These are phyloP conservation scores for Serilophus lunatus DNA, from an alignment of 2,113 vertebrate genomes.

Conservation along the genomic window DNA sequence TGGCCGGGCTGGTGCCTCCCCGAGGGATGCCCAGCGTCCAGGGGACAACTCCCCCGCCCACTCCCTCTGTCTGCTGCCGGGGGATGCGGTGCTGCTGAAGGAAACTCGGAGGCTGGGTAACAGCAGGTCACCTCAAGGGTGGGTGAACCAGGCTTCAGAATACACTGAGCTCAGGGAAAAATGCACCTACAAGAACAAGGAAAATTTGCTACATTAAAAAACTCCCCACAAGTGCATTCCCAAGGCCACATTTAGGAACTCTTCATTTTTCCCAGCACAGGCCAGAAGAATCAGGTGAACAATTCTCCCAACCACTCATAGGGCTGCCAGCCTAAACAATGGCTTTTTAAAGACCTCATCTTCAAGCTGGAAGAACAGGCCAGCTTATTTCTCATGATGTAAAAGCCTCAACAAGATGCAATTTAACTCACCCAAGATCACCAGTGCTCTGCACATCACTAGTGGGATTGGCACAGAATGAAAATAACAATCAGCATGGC, in stretches of 20 bases:
- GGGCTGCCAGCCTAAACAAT: background rate
- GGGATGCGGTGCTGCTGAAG: background rate
- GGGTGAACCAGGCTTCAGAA: background rate
- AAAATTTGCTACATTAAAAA: background rate
- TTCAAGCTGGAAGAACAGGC: background rate
- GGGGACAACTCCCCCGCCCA: background rate
- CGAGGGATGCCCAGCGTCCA: background rate
- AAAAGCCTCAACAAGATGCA: background rate
- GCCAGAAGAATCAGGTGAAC: background rate
- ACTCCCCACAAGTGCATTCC: background rate
- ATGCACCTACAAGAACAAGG: background rate
- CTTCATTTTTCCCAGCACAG: background rate
- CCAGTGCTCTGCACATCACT: background rate
- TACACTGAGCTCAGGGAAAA: background rate
- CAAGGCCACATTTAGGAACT: background rate
- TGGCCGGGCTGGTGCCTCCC: accelerated
- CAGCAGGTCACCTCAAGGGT: background rate
- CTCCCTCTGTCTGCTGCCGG: background rate
- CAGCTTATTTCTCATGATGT: background rate
- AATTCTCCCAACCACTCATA: background rate
- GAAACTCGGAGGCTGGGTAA: background rate
- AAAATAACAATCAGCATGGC: background rate
- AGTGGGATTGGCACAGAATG: background rate
- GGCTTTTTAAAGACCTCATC: background rate
- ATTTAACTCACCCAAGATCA: background rate